Evolutionary conservation across 2,113 vertebrate species (phyloP), one percentile per base, ranked within the genome.

Genomic region (Cyphomyrus discorhynchus): DNA sequence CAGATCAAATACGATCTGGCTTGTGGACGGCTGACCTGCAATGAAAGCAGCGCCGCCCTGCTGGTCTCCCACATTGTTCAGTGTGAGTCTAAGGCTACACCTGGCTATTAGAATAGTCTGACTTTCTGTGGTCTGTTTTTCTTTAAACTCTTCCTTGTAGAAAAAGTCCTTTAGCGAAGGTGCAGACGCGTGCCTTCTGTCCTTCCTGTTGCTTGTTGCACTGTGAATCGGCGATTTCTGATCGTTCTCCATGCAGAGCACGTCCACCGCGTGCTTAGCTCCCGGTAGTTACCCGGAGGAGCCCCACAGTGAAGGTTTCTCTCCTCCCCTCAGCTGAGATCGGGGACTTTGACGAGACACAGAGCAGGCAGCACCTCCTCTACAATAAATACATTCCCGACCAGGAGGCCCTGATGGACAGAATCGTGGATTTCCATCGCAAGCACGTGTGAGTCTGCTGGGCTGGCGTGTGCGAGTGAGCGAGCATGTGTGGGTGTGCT

Each of bases 1-100:
- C 98, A 99, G 93, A 96, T 99, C 93, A 98, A 98, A 94, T 98
- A 98, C 94, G 98, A 99, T 92, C 92, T 99, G 94, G 97, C 96
- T 89, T 95, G 96, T 50, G 98, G 98, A 92, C 96, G 95, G 87
- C 93, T 99, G 92, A 98, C 97, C 0, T 99, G 98, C 92, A 99
- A 97, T 0, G 98, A 99, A 91, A 97, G 95, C 94, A 99, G 98
- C 24, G 96, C 98, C 0, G 98, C 98, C 4, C 97, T 99, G 90
- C 92, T 99, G 94, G 96, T 99, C 93, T 98, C 98, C 1, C 97
- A 99, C 87, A 97, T 99, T 91, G 97, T 99, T 80, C 98, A 99
- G 52, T 99, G 98, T 99, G 95, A 98, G 98, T 89, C 82, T 17
- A 42, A 5, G 1, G 31, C 35, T 42, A 6, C 74, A 19, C 74